Conservation (phyloP, 2,113 vertebrate genomes). For the Tonatia bakeri region DNA sequence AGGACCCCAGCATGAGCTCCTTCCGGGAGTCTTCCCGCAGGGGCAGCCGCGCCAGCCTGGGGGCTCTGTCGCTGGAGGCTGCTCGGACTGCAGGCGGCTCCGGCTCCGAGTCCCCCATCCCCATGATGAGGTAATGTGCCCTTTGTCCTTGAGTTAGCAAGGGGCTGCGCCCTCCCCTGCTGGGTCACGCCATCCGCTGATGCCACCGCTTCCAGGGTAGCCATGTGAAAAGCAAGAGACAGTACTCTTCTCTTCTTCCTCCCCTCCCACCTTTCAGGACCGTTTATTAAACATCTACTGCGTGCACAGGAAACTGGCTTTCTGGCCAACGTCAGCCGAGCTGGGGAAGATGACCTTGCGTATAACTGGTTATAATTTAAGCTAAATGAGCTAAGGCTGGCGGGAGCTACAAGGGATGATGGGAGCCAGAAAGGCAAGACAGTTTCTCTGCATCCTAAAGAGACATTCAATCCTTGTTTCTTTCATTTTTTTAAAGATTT, state of each 20-base stretch:
- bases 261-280: background rate
- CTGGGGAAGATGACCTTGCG: background rate
- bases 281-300: background rate
- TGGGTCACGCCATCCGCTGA: background rate
- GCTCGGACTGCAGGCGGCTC: background rate
- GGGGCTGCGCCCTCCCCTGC: accelerated
- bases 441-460: background rate
- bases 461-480: background rate
- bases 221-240: background rate
- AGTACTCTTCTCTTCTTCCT: background rate
- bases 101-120: background rate
- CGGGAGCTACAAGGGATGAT: background rate
- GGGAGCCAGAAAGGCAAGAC: background rate
- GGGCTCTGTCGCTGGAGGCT: constrained; percentile 28
- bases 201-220: background rate
- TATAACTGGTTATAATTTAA: background rate
- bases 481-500: no score
- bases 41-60: constrained; percentile 66
- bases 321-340: background rate
- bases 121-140: constrained; percentile 50
- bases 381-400: background rate
- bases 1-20: background rate
- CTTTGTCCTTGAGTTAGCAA: background rate
- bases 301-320: background rate
- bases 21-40: constrained; percentile 34